Evolutionary conservation across 1,140 invertebrate species (phyloP).

Genomic region (Macrocentrus cingulum): DNA sequence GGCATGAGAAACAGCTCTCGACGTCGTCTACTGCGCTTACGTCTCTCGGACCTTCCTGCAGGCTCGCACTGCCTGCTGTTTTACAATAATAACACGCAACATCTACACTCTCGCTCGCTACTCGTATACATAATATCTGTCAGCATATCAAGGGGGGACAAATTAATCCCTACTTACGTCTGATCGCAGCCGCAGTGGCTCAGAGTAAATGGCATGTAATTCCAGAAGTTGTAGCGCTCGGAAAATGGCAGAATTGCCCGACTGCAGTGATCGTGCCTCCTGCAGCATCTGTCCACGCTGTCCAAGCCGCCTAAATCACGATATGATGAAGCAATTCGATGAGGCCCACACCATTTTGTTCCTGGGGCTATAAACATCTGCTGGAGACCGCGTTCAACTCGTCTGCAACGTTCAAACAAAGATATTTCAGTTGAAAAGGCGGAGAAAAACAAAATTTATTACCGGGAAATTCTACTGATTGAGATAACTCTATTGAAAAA

Average conservation of each 20-base stretch:
- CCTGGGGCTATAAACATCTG: slow-evolving; percentile 71
- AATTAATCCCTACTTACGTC: no score
- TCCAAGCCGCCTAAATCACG: slow-evolving; percentile 70
- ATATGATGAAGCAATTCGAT: slow-evolving; percentile 67
- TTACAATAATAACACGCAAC: background rate
- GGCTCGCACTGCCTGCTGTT: slow-evolving; percentile 14
- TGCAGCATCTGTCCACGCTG: slow-evolving; percentile 76
- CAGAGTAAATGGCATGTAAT: slow-evolving; percentile 80
- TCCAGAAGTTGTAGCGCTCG: slow-evolving; percentile 73
- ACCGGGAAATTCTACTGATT: no score
- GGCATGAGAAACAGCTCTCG: slow-evolving; percentile 71
- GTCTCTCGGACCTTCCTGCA: slow-evolving; percentile 4
- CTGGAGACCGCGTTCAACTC: slow-evolving; percentile 42
- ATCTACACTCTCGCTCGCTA: background rate
- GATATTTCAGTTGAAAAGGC: slow-evolving; percentile 17
- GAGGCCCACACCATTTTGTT: slow-evolving; percentile 83
- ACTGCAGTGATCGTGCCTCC: slow-evolving; percentile 76
- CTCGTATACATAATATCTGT: no score
- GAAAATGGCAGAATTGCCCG: slow-evolving; percentile 70
- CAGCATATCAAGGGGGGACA: no score
- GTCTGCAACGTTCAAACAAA: slow-evolving; percentile 18
- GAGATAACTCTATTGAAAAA: no score
- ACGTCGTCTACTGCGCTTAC: slow-evolving; percentile 33
- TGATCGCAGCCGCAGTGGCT: slow-evolving; percentile 84
- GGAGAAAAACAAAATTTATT: no score